Conservation (phyloP, 1,140 invertebrate species). For the Antheraea mylitta region DNA sequence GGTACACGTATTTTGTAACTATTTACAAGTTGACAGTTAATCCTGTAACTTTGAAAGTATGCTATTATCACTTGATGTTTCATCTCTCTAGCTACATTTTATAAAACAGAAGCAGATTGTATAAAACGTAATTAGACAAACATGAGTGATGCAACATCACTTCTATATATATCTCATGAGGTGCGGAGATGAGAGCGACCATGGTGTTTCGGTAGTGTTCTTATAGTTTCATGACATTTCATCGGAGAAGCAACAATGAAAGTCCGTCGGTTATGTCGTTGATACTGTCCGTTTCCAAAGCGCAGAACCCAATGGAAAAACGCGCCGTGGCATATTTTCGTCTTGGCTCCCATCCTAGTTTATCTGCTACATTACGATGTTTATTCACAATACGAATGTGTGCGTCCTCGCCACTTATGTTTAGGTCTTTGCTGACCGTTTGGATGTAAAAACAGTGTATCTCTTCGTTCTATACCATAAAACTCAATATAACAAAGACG, state of each 20-base stretch:
- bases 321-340: slow-evolving; percentile 77
- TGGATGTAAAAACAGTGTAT: slow-evolving; percentile 33
- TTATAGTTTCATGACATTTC: slow-evolving; percentile 43
- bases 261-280: slow-evolving; percentile 44
- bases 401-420: slow-evolving; percentile 68
- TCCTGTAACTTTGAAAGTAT: not conserved
- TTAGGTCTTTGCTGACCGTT: slow-evolving; percentile 46
- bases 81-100: not conserved
- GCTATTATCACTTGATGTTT: not conserved
- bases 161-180: not conserved
- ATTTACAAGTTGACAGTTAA: not conserved
- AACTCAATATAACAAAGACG: slow-evolving; percentile 7
- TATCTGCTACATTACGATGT: slow-evolving; percentile 78
- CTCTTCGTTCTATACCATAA: slow-evolving; percentile 18
- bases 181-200: not conserved
- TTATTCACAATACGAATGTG: slow-evolving; percentile 77
- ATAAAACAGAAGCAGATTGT: slow-evolving; percentile 3
- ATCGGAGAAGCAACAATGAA: slow-evolving; percentile 56
- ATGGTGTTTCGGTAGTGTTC: not conserved
- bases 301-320: slow-evolving; percentile 77
- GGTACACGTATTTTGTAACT: slow-evolving; percentile 21
- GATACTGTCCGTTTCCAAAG: slow-evolving; percentile 66
- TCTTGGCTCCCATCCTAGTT: slow-evolving; percentile 78
- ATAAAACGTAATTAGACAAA: slow-evolving; percentile 10
- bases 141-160: slow-evolving; percentile 11